Base-by-base conservation (phyloP, 2,113 vertebrate species). In the Typhlomys cinereus region DNA sequence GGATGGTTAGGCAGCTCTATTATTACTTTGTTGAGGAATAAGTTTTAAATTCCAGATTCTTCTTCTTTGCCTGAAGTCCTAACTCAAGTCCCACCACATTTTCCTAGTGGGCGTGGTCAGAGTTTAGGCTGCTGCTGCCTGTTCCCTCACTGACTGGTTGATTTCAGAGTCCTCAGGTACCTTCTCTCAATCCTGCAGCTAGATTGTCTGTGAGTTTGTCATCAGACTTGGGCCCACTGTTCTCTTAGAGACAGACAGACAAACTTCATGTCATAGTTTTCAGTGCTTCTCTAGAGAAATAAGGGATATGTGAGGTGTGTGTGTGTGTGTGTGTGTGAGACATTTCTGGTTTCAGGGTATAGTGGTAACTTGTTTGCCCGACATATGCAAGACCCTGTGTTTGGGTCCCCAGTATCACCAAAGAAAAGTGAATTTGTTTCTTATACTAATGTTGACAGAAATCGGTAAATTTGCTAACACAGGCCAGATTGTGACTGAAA, bases 131-230 rank as follows among this genome's bases (percentile, higher is more conserved):
- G 76, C 75, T 17, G 8, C 14, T 7, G 7, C 76, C 36, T 17
- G 31, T 57, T n/a, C 29, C 14, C 15, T 57, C 39, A 31, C 46
- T 25, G 18, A 3, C 29, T 21, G 27, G 15, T 29, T 1, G 21
- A 31, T 29, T 62, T 31, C 8, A 3, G 8, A 18, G 1, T 29
- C 41, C 3, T 57, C 8, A 4, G 39, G 10, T 0, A 5, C 61
- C 15, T 2, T 18, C 48, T 50, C 4, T 27, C 7, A 31, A 50
- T 14, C 23, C 46, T 20, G 57, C 25, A 52, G 44, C n/a, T 5
- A 2, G 15, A 46, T 23, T 57, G 18, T 21, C 86, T 1, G 3
- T 52, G 36, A 14, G 66, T 46, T n/a, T 14, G 15, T 59, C 61
- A 75, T 34, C 44, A 70, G 23, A 11, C 46, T 20, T 34, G 29